Evolutionary conservation across 2,113 vertebrate genomes (phyloP).

Genomic region (Menura novaehollandiae): DNA sequence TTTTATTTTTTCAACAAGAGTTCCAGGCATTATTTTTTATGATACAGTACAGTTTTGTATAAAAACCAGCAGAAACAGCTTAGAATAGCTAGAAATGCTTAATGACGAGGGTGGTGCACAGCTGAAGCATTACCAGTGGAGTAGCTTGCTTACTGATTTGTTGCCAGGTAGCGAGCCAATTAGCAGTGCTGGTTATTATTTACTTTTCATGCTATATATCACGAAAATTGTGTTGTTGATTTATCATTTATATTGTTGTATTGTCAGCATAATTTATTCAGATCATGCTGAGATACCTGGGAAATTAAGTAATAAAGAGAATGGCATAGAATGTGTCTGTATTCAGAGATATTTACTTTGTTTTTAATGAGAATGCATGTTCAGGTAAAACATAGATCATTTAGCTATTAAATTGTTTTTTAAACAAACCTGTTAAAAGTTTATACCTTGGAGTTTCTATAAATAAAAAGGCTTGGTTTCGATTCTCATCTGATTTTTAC

Average conservation of each 20-base stretch:
- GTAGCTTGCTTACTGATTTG: constrained; percentile 75
- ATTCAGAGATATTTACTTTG: constrained; percentile 68
- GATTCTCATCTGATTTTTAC: constrained; percentile 20
- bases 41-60: not conserved
- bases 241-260: constrained; percentile 84
- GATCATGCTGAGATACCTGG: constrained; percentile 81
- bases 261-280: constrained; percentile 91
- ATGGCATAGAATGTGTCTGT: constrained; percentile 60
- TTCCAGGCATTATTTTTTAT: constrained; percentile 14
- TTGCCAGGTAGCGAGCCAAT: constrained; percentile 84
- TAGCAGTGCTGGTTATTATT: constrained; percentile 88
- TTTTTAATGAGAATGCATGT: constrained; percentile 73
- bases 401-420: constrained; percentile 67
- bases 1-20: not conserved
- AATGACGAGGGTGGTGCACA: constrained; percentile 67
- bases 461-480: not conserved
- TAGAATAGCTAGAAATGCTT: constrained; percentile 65
- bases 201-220: constrained; percentile 92
- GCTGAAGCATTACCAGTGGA: constrained; percentile 53
- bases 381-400: constrained; percentile 71
- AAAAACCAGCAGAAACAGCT: constrained; percentile 57
- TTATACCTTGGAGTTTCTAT: constrained; percentile 18
- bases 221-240: constrained; percentile 86
- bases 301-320: constrained; percentile 82
- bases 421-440: constrained; percentile 64